Conservation (phyloP, 2,797 vertebrate genomes). For the Rhabdophis nuchalis region DNA sequence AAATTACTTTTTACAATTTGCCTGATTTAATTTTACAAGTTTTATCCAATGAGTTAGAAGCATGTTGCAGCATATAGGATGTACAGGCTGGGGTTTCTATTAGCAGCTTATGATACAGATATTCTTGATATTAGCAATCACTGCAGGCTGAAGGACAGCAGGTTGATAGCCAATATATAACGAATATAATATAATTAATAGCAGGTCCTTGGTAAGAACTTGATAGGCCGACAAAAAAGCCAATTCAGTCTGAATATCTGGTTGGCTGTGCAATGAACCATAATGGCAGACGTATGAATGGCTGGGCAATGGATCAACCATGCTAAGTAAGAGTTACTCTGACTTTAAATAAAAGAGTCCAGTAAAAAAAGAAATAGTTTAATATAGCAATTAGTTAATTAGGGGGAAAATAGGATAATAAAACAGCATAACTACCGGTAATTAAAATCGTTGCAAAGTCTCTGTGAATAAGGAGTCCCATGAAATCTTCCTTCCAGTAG, state of each 20-base stretch:
- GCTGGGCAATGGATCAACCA: not conserved
- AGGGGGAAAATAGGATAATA: not conserved
- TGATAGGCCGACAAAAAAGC: not conserved
- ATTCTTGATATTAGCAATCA: slow-evolving; percentile 52
- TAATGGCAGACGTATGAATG: not conserved
- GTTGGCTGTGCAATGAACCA: not conserved
- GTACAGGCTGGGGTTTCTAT: slow-evolving; percentile 42
- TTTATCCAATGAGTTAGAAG: slow-evolving; percentile 58
- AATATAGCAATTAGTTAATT: not conserved
- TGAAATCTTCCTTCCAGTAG: not conserved
- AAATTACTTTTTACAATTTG: slow-evolving; percentile 66
- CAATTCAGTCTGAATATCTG: not conserved
- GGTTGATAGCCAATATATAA: not conserved
- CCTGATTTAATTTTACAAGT: slow-evolving; percentile 54
- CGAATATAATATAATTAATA: not conserved
- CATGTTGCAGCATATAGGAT: slow-evolving; percentile 59
- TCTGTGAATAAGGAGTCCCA: not conserved
- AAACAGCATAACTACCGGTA: not conserved
- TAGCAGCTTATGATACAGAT: slow-evolving; percentile 47
- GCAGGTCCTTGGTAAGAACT: not conserved
- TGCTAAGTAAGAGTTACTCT: not conserved
- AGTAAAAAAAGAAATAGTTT: not conserved
- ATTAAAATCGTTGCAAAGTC: not conserved
- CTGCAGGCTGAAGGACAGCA: slow-evolving; percentile 14
- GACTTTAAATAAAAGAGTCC: not conserved